Percentiles rank a stretch among this genome's conserved stretches.
phyloP scores from a whole-genome alignment of 2,888 invertebrate species.

The Prenolepis imparis region DNA sequence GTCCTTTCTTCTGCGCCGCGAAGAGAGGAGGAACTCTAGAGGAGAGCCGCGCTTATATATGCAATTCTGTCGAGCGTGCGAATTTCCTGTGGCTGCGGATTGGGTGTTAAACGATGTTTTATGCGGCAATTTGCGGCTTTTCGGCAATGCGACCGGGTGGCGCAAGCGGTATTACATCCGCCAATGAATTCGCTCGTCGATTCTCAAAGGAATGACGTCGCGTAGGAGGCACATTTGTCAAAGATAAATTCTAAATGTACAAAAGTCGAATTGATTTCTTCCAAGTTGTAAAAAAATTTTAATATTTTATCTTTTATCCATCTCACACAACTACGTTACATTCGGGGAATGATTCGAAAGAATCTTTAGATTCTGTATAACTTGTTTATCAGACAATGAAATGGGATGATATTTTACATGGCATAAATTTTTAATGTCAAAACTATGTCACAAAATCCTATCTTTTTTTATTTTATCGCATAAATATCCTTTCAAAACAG shows the following conservation, averaged over 20 bases:
- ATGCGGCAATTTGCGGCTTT: constrained; percentile 52
- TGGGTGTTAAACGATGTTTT: constrained; percentile 57
- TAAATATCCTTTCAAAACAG: not conserved
- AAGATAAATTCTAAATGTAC: not conserved
- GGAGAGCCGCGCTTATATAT: constrained; percentile 36
- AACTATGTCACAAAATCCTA: not conserved
- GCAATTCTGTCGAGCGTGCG: constrained; percentile 55
- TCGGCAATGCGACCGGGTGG: constrained; percentile 41
- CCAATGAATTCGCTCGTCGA: constrained; percentile 28
- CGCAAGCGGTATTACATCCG: constrained; percentile 36
- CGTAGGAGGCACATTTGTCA: not conserved
- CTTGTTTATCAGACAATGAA: not conserved
- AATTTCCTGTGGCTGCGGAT: constrained; percentile 56
- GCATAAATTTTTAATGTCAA: not conserved
- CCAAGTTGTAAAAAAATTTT: not conserved
- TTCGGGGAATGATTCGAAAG: not conserved
- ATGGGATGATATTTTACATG: not conserved
- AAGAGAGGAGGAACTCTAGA: constrained; percentile 33
- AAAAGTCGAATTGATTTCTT: not conserved
- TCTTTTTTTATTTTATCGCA: not conserved
- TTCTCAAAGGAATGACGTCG: constrained; percentile 41
- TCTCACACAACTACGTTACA: not conserved
- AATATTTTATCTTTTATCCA: not conserved
- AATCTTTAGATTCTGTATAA: not conserved
- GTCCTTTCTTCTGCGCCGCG: constrained; percentile 53